Conservation (phyloP, 2,113 vertebrate genomes). For the Sebastes fasciatus region DNA sequence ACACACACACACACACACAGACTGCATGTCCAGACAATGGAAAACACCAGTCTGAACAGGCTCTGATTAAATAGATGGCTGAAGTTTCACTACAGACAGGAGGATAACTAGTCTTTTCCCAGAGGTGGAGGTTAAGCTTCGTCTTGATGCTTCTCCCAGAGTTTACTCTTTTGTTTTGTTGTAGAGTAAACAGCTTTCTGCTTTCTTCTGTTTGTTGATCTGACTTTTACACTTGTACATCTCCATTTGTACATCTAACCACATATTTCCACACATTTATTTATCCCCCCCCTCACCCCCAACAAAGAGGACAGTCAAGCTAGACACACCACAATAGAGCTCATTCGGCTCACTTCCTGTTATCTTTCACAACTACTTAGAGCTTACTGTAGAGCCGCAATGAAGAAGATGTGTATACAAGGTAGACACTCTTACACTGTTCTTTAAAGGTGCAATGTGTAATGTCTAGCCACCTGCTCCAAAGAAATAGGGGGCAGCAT, state of each 20-base stretch:
- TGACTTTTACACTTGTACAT: slow-evolving; percentile 14
- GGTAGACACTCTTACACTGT: background rate
- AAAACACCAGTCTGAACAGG: slow-evolving; percentile 49
- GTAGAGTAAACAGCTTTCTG: slow-evolving; percentile 36
- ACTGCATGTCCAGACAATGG: slow-evolving; percentile 59
- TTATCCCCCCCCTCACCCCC: background rate
- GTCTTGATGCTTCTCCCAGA: slow-evolving; percentile 45
- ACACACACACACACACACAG: slow-evolving; percentile 43
- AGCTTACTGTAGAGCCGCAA: slow-evolving; percentile 1
- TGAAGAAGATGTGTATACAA: slow-evolving; percentile 24
- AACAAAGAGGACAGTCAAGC: background rate
- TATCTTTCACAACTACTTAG: slow-evolving; percentile 12
- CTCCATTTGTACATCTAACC: slow-evolving; percentile 7
- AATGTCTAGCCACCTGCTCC: too few relatives aligned
- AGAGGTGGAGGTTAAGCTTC: slow-evolving; percentile 39
- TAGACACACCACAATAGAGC: background rate
- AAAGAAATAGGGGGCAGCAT: too few relatives aligned
- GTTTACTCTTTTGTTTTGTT: slow-evolving; percentile 43
- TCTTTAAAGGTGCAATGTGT: slow-evolving; percentile 12
- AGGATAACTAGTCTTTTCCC: slow-evolving; percentile 53
- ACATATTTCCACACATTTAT: background rate
- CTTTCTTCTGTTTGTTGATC: slow-evolving; percentile 29
- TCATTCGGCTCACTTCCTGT: slow-evolving; percentile 13
- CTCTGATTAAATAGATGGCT: slow-evolving; percentile 74
- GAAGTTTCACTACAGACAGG: slow-evolving; percentile 68